Evolutionary conservation across 1,140 invertebrate species (phyloP), one percentile per base, ranked within the genome.

Genomic region (Scaptodrosophila lebanonensis): DNA sequence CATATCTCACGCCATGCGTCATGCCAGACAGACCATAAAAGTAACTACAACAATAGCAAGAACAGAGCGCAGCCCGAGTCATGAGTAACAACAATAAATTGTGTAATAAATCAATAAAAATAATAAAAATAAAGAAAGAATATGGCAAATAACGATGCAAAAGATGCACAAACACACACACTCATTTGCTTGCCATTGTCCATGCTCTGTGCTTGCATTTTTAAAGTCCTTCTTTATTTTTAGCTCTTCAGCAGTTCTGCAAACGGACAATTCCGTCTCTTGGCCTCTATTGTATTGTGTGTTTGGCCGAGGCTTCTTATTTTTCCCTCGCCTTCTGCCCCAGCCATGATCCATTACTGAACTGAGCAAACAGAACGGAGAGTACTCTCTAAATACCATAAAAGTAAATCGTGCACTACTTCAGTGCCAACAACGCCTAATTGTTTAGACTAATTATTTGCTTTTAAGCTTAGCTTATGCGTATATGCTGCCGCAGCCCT

Each of bases 1-100:
- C 72, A 50, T 62, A 57, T 71, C 63, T 72, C 42, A 42, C n/a
- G 58, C 49, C 29, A 61, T 76, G 72, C 72, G 54, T 71, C 72
- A 79, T 60, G 30, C 62, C 72, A 72, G 62, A 66, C 61, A 42
- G 36, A 54, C 71, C 71, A 76, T 75, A 76, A 70, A 76, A 62
- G 71, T 51, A 52, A 48, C 56, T 45, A 47, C 32, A 61, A 33
- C 39, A 43, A 56, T 30, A 67, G 53, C 30, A 30, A 57, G 58
- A 56, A 61, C 49, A 71, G 40, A 47, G 30, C 35, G 15, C 58
- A 52, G 49, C 59, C 56, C 32, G 42, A 47, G n/a, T 16, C 56
- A 15, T 42, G 15, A 16, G 44, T 29, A 50, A 45, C 66, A 62
- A 51, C 57, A 77, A 63, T 64, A 66, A 71, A 67, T 52, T 66